Conservation (phyloP, 2,888 invertebrate genomes). For the Lochmaea capreae region DNA sequence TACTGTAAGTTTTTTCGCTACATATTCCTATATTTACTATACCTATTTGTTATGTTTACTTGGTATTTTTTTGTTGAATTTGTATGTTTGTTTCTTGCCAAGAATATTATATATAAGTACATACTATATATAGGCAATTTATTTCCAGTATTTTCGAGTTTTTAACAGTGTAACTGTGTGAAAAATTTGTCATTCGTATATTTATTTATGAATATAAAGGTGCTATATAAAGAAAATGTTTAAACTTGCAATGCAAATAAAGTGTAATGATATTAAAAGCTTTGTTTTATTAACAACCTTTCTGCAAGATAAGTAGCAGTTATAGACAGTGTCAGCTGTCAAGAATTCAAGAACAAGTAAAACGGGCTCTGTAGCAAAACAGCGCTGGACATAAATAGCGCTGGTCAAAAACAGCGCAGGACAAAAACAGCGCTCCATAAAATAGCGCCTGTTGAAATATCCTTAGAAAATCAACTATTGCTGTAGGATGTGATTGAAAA, state of each 20-base stretch:
- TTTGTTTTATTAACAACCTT: background rate
- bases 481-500: no score
- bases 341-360: no score
- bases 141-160: conserved; percentile 50
- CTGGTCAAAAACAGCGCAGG: no score
- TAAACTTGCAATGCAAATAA: conserved; percentile 44
- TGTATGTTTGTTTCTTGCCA: conserved; percentile 53
- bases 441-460: no score
- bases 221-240: conserved; percentile 45
- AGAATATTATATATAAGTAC: conserved; percentile 46
- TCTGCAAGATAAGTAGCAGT: no score
- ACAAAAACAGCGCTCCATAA: no score
- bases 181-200: conserved; percentile 41
- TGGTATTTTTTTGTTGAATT: conserved; percentile 35
- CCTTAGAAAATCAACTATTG: no score
- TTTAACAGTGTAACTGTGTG: conserved; percentile 52
- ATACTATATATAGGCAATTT: conserved; percentile 30
- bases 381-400: no score
- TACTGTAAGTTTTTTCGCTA: background rate
- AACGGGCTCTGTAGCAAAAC: no score
- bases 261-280: conserved; percentile 17
- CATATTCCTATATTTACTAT: conserved; percentile 35
- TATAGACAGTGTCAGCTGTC: no score
- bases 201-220: conserved; percentile 47
- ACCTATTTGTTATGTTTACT: conserved; percentile 39